A percentile compares a stretch with the other conserved stretches of the same genome.
Evolutionary conservation across 2,888 invertebrate species (phyloP).

Genomic region (Mesorhabditis belari): DNA sequence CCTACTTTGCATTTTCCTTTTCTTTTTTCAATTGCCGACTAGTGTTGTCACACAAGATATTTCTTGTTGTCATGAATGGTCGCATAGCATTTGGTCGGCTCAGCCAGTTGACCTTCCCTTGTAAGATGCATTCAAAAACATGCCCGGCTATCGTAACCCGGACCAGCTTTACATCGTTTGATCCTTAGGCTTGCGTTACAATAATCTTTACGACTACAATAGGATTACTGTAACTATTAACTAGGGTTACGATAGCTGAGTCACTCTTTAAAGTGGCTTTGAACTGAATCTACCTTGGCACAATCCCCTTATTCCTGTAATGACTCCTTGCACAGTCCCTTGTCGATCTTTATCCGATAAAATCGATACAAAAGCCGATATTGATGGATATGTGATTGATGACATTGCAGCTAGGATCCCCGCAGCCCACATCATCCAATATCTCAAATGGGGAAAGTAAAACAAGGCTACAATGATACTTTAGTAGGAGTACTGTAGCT

Average conservation of each 20-base stretch:
- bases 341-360: conserved; percentile 96
- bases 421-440: conserved; percentile 96
- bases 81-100: too few species aligned
- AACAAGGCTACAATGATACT: background rate
- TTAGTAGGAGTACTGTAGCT: background rate
- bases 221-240: too few species aligned
- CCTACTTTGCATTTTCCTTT: too few species aligned
- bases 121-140: conserved; percentile 1
- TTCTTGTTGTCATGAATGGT: too few species aligned
- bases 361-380: conserved; percentile 94
- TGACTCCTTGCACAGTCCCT: conserved; percentile 91
- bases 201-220: background rate
- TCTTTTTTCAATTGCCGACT: background rate
- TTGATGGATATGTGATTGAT: conserved; percentile 94
- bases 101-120: too few species aligned
- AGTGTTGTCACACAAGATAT: background rate
- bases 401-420: conserved; percentile 90
- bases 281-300: conserved; percentile 70
- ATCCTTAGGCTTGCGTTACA: too few species aligned
- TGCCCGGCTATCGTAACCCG: background rate
- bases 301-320: conserved; percentile 93
- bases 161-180: too few species aligned
- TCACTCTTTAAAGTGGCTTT: too few species aligned
- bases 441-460: conserved; percentile 9
- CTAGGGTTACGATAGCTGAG: too few species aligned